These are phyloP conservation scores for Phylloscopus trochilus DNA, from an alignment of 2,113 vertebrate genomes.

Conservation along the genomic window DNA sequence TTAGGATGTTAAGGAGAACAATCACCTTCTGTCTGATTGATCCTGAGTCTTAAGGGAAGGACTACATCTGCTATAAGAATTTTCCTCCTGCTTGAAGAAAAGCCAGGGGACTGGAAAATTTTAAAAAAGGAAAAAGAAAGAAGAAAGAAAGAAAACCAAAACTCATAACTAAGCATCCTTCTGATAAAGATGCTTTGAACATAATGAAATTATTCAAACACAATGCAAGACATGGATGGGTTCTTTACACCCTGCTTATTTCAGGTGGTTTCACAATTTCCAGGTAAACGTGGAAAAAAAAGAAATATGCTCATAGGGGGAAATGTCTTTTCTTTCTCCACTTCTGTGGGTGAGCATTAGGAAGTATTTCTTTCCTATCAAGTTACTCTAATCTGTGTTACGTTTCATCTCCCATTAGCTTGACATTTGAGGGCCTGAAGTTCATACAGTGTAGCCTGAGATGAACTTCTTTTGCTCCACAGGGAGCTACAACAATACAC, in stretches of 20 bases:
- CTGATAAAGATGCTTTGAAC: not conserved
- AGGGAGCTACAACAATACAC: rapidly evolving
- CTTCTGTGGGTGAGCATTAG: not conserved
- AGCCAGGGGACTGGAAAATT: not conserved
- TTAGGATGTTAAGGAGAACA: not conserved
- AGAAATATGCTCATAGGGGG: rapidly evolving
- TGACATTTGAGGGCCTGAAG: not conserved
- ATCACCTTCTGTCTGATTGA: slow-evolving; percentile 38
- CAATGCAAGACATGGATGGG: not conserved
- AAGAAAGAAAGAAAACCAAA: not conserved
- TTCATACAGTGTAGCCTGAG: not conserved
- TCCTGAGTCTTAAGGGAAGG: not conserved
- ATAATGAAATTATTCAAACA: not conserved
- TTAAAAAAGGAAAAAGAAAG: too few species aligned
- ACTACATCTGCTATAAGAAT: not conserved
- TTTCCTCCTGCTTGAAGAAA: not conserved
- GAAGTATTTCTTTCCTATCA: not conserved
- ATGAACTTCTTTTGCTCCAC: not conserved
- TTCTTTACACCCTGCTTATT: not conserved
- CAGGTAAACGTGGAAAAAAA: not conserved
- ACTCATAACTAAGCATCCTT: not conserved
- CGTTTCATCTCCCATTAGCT: not conserved
- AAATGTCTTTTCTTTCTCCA: not conserved
- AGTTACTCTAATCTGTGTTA: not conserved
- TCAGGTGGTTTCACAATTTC: not conserved